A percentile compares a stretch with the other conserved stretches of the same genome.
Conservation (phyloP, 2,888 invertebrate genomes). For the Dryomyza anilis region DNA sequence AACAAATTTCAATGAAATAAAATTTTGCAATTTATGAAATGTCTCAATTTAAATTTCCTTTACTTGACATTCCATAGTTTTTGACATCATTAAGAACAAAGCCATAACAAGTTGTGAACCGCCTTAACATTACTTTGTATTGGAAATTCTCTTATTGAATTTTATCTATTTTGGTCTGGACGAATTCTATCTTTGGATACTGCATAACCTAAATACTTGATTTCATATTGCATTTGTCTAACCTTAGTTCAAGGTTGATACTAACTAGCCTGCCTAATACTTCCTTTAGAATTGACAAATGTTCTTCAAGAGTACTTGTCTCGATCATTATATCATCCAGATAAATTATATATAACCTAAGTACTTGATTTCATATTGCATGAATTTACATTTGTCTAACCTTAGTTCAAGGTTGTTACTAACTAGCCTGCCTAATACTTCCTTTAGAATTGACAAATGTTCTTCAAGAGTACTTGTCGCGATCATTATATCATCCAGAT, state of each 20-base stretch:
- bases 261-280: slow-evolving; percentile 35
- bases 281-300: slow-evolving; percentile 33
- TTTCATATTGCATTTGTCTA: slow-evolving; percentile 38
- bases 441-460: slow-evolving; percentile 34
- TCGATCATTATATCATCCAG: slow-evolving; percentile 43
- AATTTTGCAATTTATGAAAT: too few species aligned
- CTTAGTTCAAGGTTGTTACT: slow-evolving; percentile 33
- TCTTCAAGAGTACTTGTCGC: slow-evolving; percentile 34
- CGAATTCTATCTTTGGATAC: background rate
- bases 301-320: slow-evolving; percentile 34
- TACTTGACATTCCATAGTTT: too few species aligned
- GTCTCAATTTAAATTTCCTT: too few species aligned
- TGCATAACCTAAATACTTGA: slow-evolving; percentile 41
- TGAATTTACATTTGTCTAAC: slow-evolving; percentile 40
- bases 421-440: slow-evolving; percentile 35
- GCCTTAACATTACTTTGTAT: background rate
- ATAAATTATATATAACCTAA: slow-evolving; percentile 40
- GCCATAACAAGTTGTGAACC: background rate
- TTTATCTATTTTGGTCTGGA: background rate
- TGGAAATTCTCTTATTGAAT: background rate
- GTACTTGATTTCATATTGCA: slow-evolving; percentile 36
- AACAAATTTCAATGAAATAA: too few species aligned
- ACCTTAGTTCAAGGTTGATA: slow-evolving; percentile 31
- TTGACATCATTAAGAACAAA: too few species aligned
- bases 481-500: slow-evolving; percentile 44